Conservation (phyloP, 2,113 vertebrate species). For the Cyprinodon brontotheroides region DNA sequence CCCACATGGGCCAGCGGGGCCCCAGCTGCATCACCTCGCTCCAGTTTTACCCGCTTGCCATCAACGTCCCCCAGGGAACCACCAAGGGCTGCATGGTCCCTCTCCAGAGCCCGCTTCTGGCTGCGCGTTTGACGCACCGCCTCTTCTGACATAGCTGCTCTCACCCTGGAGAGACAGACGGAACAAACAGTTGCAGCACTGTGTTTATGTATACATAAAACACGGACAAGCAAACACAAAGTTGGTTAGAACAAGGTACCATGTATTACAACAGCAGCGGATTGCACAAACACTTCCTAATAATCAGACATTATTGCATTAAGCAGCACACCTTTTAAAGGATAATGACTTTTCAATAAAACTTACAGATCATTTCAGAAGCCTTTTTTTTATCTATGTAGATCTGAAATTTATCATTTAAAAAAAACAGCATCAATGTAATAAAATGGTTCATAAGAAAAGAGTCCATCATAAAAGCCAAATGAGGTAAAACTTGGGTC, state of each 20-base stretch:
- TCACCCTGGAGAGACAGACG: slow-evolving; percentile 60
- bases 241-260: not conserved
- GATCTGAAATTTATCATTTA: not conserved
- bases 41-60: slow-evolving; percentile 88
- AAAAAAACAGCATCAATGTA: not conserved
- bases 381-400: too few species aligned
- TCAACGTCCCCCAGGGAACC: slow-evolving; percentile 80
- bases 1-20: slow-evolving; percentile 42
- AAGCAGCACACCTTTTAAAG: too few species aligned
- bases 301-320: too few species aligned
- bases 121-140: slow-evolving; percentile 91
- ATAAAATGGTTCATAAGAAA: not conserved
- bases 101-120: slow-evolving; percentile 93
- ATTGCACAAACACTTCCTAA: too few species aligned
- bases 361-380: too few species aligned
- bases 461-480: not conserved
- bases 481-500: not conserved
- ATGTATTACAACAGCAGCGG: too few species aligned
- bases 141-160: slow-evolving; percentile 91
- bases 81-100: slow-evolving; percentile 65
- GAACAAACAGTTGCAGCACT: slow-evolving; percentile 1
- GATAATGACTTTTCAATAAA: too few species aligned
- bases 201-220: not conserved
- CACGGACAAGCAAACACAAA: not conserved
- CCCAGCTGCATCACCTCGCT: slow-evolving; percentile 74